Percentiles rank a stretch among this genome's conserved stretches.
Evolutionary conservation across 2,113 vertebrate species (phyloP).

Genomic region (Parotia lawesii): DNA sequence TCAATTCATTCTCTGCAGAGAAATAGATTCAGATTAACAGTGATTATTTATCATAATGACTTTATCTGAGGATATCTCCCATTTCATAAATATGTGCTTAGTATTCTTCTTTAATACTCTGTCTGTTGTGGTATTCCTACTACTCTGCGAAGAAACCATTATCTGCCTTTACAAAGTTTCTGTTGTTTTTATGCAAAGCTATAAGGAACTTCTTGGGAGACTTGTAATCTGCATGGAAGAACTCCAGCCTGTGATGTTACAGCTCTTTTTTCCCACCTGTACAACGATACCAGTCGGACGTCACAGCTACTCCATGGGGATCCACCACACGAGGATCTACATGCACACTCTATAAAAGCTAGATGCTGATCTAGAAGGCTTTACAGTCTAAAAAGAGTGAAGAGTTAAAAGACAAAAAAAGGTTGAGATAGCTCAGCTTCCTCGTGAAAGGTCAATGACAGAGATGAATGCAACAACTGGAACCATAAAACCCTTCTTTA

Average conservation of each 20-base stretch:
- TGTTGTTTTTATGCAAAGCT: background rate
- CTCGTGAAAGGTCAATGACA: background rate
- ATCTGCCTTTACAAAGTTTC: background rate
- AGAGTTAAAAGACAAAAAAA: background rate
- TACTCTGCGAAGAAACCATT: background rate
- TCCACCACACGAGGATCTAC: background rate
- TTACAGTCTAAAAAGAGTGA: background rate
- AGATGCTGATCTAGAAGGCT: background rate
- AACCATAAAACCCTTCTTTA: background rate
- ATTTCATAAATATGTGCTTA: background rate
- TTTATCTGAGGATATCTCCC: background rate
- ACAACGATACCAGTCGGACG: background rate
- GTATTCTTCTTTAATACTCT: background rate
- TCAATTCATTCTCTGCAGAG: slow-evolving; percentile 1
- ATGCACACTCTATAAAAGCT: background rate
- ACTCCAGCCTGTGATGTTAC: background rate
- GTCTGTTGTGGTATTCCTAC: background rate
- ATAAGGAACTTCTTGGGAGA: background rate
- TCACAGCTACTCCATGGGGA: background rate
- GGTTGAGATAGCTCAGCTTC: background rate
- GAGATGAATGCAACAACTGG: background rate
- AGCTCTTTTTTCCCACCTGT: background rate
- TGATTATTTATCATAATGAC: slow-evolving; percentile 3
- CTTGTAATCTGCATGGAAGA: background rate
- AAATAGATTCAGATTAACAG: slow-evolving; percentile 4